These are phyloP conservation scores for Diabrotica balteata DNA, from an alignment of 2,888 invertebrate species.

Conservation along the genomic window DNA sequence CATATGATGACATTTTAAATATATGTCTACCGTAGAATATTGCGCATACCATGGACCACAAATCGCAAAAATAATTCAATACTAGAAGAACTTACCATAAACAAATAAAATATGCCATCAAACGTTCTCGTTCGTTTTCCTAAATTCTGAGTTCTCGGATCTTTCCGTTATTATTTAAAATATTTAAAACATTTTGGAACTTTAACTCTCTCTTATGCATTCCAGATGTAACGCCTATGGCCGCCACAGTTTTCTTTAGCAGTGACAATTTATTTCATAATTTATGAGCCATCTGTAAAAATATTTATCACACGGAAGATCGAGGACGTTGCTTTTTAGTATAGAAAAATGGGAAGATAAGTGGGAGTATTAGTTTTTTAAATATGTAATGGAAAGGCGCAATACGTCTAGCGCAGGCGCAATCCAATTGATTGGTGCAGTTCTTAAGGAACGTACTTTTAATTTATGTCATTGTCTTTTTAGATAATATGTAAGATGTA, in stretches of 20 bases:
- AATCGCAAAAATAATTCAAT: no score
- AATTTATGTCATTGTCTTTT: neutral
- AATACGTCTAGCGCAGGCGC: constrained; percentile 4
- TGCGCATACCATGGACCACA: no score
- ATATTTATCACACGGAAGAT: neutral
- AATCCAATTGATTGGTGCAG: constrained; percentile 14
- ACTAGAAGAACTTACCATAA: no score
- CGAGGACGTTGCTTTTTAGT: neutral
- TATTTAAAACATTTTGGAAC: no score
- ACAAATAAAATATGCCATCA: no score
- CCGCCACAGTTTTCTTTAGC: constrained; percentile 2
- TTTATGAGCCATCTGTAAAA: neutral
- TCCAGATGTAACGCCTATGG: neutral
- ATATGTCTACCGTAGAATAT: no score
- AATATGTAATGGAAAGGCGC: neutral
- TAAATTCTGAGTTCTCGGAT: no score
- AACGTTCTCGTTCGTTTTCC: no score
- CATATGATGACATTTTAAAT: no score
- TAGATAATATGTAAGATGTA: neutral
- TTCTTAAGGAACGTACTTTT: no score
- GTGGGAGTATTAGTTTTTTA: neutral
- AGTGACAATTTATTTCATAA: neutral
- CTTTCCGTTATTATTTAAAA: no score
- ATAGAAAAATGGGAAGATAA: neutral
- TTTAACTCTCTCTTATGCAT: no score